A percentile compares a stretch with the other conserved stretches of the same genome.
Conservation (phyloP, 2,113 vertebrate species). For the Atlantisia rogersi region DNA sequence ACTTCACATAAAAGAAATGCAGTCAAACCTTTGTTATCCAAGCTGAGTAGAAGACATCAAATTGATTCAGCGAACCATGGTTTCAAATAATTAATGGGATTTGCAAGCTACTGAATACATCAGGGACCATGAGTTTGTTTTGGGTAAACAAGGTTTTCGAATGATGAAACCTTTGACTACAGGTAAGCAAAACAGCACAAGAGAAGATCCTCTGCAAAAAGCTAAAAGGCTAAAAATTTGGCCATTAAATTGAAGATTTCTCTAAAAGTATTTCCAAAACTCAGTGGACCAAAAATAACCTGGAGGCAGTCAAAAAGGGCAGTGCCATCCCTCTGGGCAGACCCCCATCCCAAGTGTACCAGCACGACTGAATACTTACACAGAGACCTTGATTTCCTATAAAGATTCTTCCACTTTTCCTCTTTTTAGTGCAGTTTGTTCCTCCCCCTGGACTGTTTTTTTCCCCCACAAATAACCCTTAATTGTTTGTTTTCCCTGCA, state of each 20-base stretch:
- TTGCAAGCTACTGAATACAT: conserved; percentile 8
- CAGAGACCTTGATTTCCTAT: neutral
- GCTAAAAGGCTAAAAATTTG: neutral
- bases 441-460: neutral
- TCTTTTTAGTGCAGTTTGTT: neutral
- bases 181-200: neutral
- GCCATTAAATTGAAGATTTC: neutral
- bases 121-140: neutral
- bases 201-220: neutral
- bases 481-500: conserved; percentile 53
- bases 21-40: conserved; percentile 48
- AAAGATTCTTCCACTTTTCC: neutral
- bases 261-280: neutral
- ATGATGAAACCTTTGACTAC: neutral
- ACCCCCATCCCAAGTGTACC: neutral
- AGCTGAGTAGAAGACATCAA: conserved; percentile 8
- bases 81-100: conserved; percentile 48
- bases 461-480: conserved; percentile 8
- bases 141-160: neutral
- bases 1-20: conserved; percentile 27
- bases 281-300: neutral
- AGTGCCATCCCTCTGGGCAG: neutral
- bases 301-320: neutral
- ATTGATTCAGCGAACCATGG: conserved; percentile 25
- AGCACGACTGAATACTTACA: neutral